These are phyloP conservation scores for Polyommatus iphigenia DNA, from an alignment of 2,888 invertebrate genomes.

Conservation along the genomic window DNA sequence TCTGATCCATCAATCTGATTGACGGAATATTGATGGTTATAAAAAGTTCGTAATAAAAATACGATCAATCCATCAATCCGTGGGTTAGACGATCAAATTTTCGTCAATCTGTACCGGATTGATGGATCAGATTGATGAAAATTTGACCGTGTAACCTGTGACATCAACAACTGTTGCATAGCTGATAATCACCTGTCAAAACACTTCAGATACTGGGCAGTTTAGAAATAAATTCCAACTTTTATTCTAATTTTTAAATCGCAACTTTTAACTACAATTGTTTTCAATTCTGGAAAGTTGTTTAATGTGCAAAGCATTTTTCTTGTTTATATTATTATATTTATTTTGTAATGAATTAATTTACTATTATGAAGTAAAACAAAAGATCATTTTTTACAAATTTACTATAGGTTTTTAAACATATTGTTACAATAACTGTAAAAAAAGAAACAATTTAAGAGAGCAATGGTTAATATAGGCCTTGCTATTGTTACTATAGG, in stretches of 20 bases:
- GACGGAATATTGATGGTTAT: no score
- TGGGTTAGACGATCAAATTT: no score
- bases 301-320: background rate
- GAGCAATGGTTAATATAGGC: background rate
- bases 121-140: no score
- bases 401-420: background rate
- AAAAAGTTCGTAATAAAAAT: no score
- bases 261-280: background rate
- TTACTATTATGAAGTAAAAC: slow-evolving; percentile 32
- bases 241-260: background rate
- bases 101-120: no score
- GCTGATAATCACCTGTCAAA: no score
- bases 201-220: no score
- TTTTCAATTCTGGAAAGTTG: background rate
- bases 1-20: no score
- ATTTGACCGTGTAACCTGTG: no score
- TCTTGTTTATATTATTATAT: background rate
- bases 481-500: background rate
- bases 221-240: background rate
- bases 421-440: background rate
- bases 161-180: no score
- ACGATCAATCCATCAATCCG: no score
- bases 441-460: background rate
- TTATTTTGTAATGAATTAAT: background rate
- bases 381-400: background rate